Conservation (phyloP, 2,113 vertebrate genomes). For the Lota lota region DNA sequence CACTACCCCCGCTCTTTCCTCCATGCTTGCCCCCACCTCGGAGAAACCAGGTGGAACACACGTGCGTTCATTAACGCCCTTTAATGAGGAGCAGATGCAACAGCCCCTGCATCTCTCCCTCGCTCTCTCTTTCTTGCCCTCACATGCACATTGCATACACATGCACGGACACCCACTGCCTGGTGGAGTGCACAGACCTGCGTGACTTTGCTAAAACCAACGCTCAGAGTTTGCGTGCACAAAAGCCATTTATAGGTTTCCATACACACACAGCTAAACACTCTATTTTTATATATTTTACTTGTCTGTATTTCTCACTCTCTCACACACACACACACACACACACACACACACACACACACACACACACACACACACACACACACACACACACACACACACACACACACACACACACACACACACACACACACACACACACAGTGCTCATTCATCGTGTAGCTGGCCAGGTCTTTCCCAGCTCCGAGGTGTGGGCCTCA, state of each 20-base stretch:
- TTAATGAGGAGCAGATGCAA: slow-evolving; percentile 76
- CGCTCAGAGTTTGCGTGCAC: too few species aligned
- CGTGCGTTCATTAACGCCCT: slow-evolving; percentile 73
- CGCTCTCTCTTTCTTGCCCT: background rate
- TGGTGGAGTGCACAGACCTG: too few species aligned
- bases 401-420: slow-evolving; percentile 18
- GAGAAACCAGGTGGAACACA: slow-evolving; percentile 70
- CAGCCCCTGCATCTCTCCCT: slow-evolving; percentile 26
- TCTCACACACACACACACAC: slow-evolving; percentile 1
- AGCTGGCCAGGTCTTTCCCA: slow-evolving; percentile 40
- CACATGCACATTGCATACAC: slow-evolving; percentile 29
- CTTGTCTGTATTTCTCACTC: background rate
- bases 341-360: slow-evolving; percentile 17
- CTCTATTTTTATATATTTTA: too few species aligned
- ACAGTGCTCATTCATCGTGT: slow-evolving; percentile 31
- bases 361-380: slow-evolving; percentile 7
- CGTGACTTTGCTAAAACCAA: too few species aligned
- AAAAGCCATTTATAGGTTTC: too few species aligned
- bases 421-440: slow-evolving; percentile 9
- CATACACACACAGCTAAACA: too few species aligned
- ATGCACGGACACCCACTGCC: background rate
- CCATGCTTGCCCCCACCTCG: slow-evolving; percentile 38
- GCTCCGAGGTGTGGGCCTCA: slow-evolving; percentile 53
- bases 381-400: background rate
- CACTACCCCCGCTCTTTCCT: background rate